phyloP scores from a whole-genome alignment of 64 coral and sea anemone species.

The Stichodactyla mertensii region DNA sequence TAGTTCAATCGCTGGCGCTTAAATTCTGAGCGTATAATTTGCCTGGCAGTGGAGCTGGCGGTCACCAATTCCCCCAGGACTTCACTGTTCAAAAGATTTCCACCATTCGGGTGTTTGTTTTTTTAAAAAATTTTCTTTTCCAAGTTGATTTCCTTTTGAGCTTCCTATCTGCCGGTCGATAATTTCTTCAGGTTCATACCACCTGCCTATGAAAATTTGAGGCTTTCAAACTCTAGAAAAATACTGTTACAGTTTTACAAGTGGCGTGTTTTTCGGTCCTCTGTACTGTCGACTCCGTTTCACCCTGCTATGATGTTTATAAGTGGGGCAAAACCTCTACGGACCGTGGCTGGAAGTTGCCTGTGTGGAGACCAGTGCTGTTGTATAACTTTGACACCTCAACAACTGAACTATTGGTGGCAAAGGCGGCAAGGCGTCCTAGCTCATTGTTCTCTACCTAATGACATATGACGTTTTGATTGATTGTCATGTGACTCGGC shows the following conservation, averaged over 20 bases:
- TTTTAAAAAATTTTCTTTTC: constrained; percentile 2
- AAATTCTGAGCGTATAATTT: neutral
- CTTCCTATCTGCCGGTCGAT: neutral
- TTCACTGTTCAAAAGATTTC: neutral
- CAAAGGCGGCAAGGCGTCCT: constrained; percentile 46
- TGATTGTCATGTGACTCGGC: constrained; percentile 79
- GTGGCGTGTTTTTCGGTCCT: neutral
- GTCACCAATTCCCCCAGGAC: neutral
- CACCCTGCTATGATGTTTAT: constrained; percentile 9
- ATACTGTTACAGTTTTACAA: constrained; percentile 4
- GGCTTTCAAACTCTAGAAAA: constrained; percentile 13
- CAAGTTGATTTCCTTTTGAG: constrained; percentile 19
- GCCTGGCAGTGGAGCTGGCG: neutral
- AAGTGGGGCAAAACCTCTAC: neutral
- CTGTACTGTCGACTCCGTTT: neutral
- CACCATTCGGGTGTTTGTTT: constrained; percentile 11
- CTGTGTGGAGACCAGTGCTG: constrained; percentile 12
- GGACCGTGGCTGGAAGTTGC: constrained; percentile 2
- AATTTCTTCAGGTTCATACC: neutral
- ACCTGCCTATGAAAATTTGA: neutral
- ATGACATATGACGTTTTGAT: constrained; percentile 98
- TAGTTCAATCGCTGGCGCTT: neutral
- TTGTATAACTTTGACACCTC: constrained; percentile 82
- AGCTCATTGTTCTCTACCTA: constrained; percentile 86
- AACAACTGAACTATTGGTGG: constrained; percentile 99